Conservation (phyloP, 2,888 invertebrate species). For the Ophion obscuratus region DNA sequence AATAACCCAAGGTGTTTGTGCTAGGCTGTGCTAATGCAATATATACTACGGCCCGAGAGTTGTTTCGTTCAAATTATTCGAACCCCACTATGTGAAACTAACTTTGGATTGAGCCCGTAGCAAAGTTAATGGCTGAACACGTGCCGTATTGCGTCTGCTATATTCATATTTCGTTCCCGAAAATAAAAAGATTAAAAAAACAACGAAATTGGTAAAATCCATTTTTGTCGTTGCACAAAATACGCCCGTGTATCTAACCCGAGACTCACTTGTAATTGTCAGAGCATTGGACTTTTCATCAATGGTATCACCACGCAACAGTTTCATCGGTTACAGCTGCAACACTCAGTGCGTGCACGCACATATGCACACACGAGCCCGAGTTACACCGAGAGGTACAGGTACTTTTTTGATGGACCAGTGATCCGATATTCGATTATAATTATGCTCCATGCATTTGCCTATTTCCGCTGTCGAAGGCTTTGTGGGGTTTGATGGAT, state of each 20-base stretch:
- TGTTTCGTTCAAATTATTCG: background rate
- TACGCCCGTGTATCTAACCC: background rate
- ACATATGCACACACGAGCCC: background rate
- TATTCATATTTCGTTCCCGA: background rate
- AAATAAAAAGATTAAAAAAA: background rate
- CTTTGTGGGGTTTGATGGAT: conserved; percentile 57
- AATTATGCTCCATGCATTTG: conserved; percentile 28
- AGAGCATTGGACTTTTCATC: conserved; percentile 26
- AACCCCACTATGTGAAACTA: background rate
- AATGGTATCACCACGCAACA: conserved; percentile 4
- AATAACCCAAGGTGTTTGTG: background rate
- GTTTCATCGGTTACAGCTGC: conserved; percentile 7
- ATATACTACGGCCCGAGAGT: background rate
- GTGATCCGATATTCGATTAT: conserved; percentile 51
- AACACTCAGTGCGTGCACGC: conserved; percentile 20
- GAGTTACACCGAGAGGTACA: background rate
- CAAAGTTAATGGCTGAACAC: background rate
- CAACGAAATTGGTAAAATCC: background rate
- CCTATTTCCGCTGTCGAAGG: conserved; percentile 29
- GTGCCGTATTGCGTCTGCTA: background rate
- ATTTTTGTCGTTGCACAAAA: conserved; percentile 16
- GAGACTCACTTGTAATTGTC: conserved; percentile 36
- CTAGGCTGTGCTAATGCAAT: background rate
- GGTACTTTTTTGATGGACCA: conserved; percentile 37
- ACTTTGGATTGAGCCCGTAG: background rate